Evolutionary conservation across 2,888 invertebrate genomes (phyloP).

Genomic region (Tillus elongatus): DNA sequence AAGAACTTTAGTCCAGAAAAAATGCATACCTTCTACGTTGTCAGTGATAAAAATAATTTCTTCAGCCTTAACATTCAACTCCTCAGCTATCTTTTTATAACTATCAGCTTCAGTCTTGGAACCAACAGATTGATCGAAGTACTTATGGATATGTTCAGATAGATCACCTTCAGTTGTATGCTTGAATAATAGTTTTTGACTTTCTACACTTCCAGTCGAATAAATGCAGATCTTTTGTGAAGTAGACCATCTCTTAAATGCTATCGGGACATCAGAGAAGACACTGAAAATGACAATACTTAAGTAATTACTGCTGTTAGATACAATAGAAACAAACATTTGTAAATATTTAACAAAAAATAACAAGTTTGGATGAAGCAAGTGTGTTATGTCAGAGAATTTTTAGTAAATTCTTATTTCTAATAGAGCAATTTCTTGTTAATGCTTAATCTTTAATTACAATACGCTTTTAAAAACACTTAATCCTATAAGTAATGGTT

Average conservation of each 20-base stretch:
- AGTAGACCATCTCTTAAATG: constrained; percentile 63
- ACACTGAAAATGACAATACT: constrained; percentile 63
- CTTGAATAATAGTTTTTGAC: constrained; percentile 80
- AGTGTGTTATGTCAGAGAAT: too few species aligned
- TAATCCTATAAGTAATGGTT: too few species aligned
- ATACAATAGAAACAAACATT: too few species aligned
- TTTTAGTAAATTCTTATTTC: too few species aligned
- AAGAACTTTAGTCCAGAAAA: too few species aligned
- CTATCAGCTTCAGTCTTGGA: constrained; percentile 68
- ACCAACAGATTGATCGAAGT: constrained; percentile 83
- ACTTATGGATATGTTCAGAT: constrained; percentile 59
- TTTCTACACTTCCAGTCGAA: constrained; percentile 85
- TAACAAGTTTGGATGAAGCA: too few species aligned
- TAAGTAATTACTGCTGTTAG: too few species aligned
- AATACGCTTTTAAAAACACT: too few species aligned
- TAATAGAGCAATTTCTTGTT: too few species aligned
- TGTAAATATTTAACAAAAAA: too few species aligned
- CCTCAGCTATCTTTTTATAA: constrained; percentile 65
- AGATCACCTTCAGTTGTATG: constrained; percentile 71
- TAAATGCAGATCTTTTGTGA: constrained; percentile 68
- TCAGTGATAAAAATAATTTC: constrained; percentile 84
- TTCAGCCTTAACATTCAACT: constrained; percentile 53
- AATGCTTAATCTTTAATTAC: too few species aligned
- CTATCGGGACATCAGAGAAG: constrained; percentile 73
- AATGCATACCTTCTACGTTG: constrained; percentile 65